Conservation (phyloP, 1,140 invertebrate species). For the Scaptodrosophila lebanonensis region DNA sequence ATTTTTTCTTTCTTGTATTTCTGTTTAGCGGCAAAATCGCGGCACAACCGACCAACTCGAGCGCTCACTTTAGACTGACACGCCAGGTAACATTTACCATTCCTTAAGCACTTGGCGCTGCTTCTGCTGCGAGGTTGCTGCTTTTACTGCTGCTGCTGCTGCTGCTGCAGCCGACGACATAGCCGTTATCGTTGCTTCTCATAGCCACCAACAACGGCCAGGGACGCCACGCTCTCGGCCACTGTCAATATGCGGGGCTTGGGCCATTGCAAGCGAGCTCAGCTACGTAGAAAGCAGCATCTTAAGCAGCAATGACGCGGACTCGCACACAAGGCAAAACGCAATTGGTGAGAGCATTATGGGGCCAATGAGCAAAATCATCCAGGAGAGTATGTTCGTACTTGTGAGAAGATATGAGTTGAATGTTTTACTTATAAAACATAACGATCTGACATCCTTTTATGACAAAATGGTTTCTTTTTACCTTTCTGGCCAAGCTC, state of each 20-base stretch:
- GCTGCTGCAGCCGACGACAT: constrained; percentile 3
- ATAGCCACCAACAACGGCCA: constrained; percentile 17
- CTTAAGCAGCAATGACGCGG: too few relatives aligned
- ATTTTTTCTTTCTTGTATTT: constrained; percentile 11
- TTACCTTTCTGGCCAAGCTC: not conserved
- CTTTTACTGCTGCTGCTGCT: not conserved
- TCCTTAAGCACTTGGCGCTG: constrained; percentile 71
- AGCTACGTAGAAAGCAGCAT: too few relatives aligned
- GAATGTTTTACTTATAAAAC: too few relatives aligned
- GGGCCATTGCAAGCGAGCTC: too few relatives aligned
- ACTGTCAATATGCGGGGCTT: too few relatives aligned
- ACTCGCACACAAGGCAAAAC: too few relatives aligned
- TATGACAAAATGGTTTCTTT: not conserved
- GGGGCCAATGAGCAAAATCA: too few relatives aligned
- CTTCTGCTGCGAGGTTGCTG: constrained; percentile 6
- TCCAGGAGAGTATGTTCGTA: too few relatives aligned
- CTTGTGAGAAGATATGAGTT: too few relatives aligned
- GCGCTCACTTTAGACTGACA: constrained; percentile 74
- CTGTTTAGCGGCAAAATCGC: constrained; percentile 9
- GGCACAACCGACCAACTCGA: constrained; percentile 68
- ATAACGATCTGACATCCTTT: too few relatives aligned
- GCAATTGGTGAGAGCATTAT: too few relatives aligned
- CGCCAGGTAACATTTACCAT: constrained; percentile 70
- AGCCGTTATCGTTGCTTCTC: constrained; percentile 3
- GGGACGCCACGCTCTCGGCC: constrained; percentile 13